A percentile compares a stretch with the other conserved stretches of the same genome.
These are phyloP conservation scores for Esox niger DNA, from an alignment of 2,113 vertebrate genomes.

Conservation along the genomic window DNA sequence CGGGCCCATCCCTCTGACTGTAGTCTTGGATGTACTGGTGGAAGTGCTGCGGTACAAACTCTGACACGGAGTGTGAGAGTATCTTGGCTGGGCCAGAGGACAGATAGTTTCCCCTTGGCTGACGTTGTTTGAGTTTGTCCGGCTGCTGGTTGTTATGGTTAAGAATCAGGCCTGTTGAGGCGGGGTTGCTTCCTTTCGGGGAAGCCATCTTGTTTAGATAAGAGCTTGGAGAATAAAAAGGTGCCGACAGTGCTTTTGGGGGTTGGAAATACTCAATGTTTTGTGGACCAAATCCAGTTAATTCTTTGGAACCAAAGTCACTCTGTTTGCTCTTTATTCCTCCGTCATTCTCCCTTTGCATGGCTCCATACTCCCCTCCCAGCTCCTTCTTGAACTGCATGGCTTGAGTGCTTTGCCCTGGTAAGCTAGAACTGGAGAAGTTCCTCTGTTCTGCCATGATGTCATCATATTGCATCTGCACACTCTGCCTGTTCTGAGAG, in stretches of 20 bases:
- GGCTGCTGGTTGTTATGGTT: slow-evolving; percentile 42
- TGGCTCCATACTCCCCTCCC: slow-evolving; percentile 32
- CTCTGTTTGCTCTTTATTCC: slow-evolving; percentile 31
- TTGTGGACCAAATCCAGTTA: slow-evolving; percentile 35
- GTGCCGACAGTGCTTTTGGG: slow-evolving; percentile 25
- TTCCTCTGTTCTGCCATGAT: slow-evolving; percentile 52
- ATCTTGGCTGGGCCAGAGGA: slow-evolving; percentile 30
- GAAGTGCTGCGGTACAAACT: slow-evolving; percentile 31
- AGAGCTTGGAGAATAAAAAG: slow-evolving; percentile 33
- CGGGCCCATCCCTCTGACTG: slow-evolving; percentile 18
- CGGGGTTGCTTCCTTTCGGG: slow-evolving; percentile 36
- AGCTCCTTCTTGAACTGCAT: slow-evolving; percentile 48
- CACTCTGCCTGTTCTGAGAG: slow-evolving; percentile 42
- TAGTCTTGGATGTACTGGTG: slow-evolving; percentile 36
- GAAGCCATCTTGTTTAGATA: slow-evolving; percentile 43
- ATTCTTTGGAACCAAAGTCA: slow-evolving; percentile 36
- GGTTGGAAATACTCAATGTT: slow-evolving; percentile 39
- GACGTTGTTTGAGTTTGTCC: slow-evolving; percentile 32
- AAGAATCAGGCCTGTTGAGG: slow-evolving; percentile 13
- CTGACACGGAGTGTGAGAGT: slow-evolving; percentile 28
- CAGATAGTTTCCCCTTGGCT: slow-evolving; percentile 13
- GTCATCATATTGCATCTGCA: slow-evolving; percentile 47
- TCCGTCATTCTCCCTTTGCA: slow-evolving; percentile 37
- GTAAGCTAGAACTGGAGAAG: slow-evolving; percentile 42
- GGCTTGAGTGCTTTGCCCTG: slow-evolving; percentile 32